Evolutionary conservation across 2,113 vertebrate genomes (phyloP), one percentile per base, ranked within the genome.

Genomic region (Beaufortia kweichowensis): DNA sequence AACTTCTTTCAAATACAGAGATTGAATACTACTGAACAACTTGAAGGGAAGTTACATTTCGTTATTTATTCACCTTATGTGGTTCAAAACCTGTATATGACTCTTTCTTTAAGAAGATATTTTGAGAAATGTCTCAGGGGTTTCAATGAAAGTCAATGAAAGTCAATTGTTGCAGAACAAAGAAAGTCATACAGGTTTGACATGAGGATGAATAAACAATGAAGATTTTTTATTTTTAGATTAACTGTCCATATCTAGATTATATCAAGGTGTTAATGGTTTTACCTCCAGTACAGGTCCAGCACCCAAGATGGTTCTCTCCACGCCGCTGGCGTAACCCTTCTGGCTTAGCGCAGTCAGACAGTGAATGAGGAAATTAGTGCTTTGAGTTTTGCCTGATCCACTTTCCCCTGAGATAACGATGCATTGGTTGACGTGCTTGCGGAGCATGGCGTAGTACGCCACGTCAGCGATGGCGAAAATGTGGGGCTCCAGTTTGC

Each of bases 291-390:
- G 90, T 19, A 99, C 97, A 0, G 96, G 97, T 81, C 97, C 97
- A 0, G 97, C 97, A 7, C 97, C 97, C 77, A 99, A 90, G 81
- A 99, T 98, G 84, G 96, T 99, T 84, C 97, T 93, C 88, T 99
- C 97, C 23, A 99, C 97, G 0, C 97, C 96, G 0, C 97, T 98
- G 64, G 96, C 97, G 0, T 98, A 95, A 78, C 97, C 97, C 82
- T 98, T 98, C 90, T 98, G 97, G 91, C 97, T 99, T 79, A 99
- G 93, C 0, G 96, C 97, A 0, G 96, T 98, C 82, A 99, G 90
- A 85, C 97, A 99, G 90, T 99, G 97, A 90, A 99, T 99, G 84
- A 99, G 91, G 84, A 99, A 99, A 90, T 99, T 98, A 85, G 97
- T 99, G 87, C 95, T 99, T 86, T 99, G 97, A 0, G 97, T 99